phyloP scores from a whole-genome alignment of 1,140 invertebrate genomes.

The Muscidifurax raptorellus region DNA sequence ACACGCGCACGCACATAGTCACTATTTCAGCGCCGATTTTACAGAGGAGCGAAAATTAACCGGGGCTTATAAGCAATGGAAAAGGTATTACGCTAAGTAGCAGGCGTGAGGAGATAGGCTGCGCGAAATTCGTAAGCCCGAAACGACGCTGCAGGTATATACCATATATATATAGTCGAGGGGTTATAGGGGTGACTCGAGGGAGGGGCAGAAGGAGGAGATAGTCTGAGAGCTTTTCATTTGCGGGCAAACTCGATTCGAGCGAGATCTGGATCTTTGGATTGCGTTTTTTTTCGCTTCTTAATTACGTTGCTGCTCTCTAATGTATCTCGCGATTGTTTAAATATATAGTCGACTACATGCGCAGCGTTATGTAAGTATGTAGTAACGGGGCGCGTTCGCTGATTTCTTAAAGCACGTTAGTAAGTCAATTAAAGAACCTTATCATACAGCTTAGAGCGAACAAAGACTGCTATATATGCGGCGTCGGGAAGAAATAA shows the following conservation, averaged over 20 bases:
- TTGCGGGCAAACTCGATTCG: slow-evolving; percentile 25
- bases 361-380: no score
- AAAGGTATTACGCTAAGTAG: slow-evolving; percentile 37
- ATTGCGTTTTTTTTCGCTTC: not conserved
- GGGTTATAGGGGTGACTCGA: not conserved
- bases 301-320: not conserved
- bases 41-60: not conserved
- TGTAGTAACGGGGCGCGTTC: no score
- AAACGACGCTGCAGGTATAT: not conserved
- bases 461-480: no score
- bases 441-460: no score
- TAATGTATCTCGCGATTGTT: not conserved
- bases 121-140: not conserved
- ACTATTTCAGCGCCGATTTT: not conserved
- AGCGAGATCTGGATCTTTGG: not conserved
- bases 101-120: not conserved
- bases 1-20: no score
- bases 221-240: slow-evolving; percentile 33
- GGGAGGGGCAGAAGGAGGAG: not conserved
- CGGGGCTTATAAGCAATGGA: slow-evolving; percentile 22
- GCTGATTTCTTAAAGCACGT: no score
- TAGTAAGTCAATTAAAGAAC: no score
- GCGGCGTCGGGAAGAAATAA: not conserved
- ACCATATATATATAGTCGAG: not conserved
- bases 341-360: not conserved